A percentile compares a stretch with the other conserved stretches of the same genome.
phyloP scores from a whole-genome alignment of 2,113 vertebrate species.

The Cyphomyrus plagiostoma region DNA sequence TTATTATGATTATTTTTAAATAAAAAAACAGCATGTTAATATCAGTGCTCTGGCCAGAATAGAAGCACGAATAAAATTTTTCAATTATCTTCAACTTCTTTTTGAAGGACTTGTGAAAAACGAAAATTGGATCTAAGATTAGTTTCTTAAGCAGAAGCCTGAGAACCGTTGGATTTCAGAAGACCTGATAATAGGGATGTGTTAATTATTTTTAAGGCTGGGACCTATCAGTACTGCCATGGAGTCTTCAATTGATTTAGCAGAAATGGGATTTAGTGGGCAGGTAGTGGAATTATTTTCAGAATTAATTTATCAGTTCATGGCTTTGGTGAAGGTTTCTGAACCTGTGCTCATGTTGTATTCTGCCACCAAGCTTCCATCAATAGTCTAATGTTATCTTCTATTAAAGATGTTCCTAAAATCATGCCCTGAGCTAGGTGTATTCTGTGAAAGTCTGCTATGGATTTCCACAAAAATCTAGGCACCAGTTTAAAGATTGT shows the following conservation, averaged over 20 bases:
- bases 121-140: background rate
- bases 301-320: background rate
- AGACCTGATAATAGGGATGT: background rate
- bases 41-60: background rate
- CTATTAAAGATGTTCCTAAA: background rate
- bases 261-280: background rate
- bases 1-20: background rate
- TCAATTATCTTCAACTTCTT: background rate
- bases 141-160: background rate
- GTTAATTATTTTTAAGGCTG: background rate
- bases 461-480: background rate
- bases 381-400: background rate
- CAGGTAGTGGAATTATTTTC: background rate
- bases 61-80: background rate
- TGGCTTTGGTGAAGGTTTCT: background rate
- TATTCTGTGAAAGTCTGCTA: background rate
- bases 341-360: background rate
- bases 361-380: background rate
- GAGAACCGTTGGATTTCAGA: background rate
- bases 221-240: background rate
- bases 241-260: background rate
- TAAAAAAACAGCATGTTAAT: background rate
- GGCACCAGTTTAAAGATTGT: background rate
- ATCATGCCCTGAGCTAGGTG: background rate
- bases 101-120: background rate